A percentile compares a stretch with the other conserved stretches of the same genome.
phyloP scores from a whole-genome alignment of 2,113 vertebrate genomes.

The Cryptomyrus ogoouensis region DNA sequence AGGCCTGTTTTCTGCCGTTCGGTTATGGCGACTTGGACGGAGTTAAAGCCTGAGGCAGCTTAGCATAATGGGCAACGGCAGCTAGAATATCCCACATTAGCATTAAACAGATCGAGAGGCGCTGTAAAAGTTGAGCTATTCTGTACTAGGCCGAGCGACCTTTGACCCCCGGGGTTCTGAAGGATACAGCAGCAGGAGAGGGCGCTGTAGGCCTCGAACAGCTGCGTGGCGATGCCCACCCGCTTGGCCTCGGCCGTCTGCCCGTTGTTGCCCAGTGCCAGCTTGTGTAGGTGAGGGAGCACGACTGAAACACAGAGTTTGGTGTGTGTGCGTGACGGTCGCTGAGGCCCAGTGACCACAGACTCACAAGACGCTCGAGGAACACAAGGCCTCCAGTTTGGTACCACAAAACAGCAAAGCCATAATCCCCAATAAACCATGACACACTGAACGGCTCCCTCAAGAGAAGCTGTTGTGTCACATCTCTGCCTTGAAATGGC shows the following conservation, averaged over 20 bases:
- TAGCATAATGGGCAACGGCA: neutral
- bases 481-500: neutral
- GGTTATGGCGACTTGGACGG: neutral
- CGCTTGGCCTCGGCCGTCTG: conserved; percentile 84
- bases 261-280: conserved; percentile 89
- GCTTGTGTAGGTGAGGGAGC: conserved; percentile 91
- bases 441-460: neutral
- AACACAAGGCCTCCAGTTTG: neutral
- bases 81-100: neutral
- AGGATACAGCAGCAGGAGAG: conserved; percentile 99
- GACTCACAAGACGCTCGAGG: neutral
- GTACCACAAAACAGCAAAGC: neutral
- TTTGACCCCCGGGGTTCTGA: conserved; percentile 26
- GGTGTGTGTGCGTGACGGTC: neutral
- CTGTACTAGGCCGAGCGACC: neutral
- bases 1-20: neutral
- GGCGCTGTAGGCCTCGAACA: conserved; percentile 97
- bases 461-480: neutral
- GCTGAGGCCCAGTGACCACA: neutral
- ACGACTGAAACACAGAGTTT: conserved; percentile 72
- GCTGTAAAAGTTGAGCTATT: neutral
- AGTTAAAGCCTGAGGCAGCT: neutral
- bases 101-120: neutral
- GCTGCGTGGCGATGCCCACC: conserved; percentile 85
- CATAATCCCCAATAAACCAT: neutral